Base-by-base conservation (phyloP, 2,888 invertebrate genomes). In the Liopterus haemorrhoidalis region DNA sequence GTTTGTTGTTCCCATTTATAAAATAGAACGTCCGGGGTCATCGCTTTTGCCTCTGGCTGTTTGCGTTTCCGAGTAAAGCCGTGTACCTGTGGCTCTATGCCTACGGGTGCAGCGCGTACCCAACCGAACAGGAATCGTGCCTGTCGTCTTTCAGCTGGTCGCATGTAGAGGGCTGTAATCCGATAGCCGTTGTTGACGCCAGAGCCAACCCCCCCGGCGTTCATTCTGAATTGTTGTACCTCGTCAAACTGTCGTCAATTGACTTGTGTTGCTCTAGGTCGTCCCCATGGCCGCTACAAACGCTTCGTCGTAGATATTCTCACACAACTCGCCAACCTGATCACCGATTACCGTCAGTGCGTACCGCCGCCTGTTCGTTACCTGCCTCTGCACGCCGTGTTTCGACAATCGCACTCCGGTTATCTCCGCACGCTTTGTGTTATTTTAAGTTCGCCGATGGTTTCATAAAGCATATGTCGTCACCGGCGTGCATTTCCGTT, bases 21-120 rank as follows among this genome's bases (percentile, higher is more conserved):
- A n/a, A n/a, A n/a, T n/a, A n/a, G n/a, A n/a, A n/a, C n/a, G n/a
- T n/a, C n/a, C n/a, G n/a, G n/a, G n/a, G n/a, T n/a, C n/a, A n/a
- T n/a, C n/a, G n/a, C n/a, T n/a, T n/a, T n/a, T n/a, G n/a, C n/a
- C n/a, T n/a, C n/a, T n/a, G n/a, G n/a, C n/a, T n/a, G n/a, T n/a
- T n/a, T n/a, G n/a, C n/a, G n/a, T n/a, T n/a, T n/a, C n/a, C n/a
- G n/a, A n/a, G n/a, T 22, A 37, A 44, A 22, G 28, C 32, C 31
- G 22, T 37, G 37, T 44, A 44, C 44, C 44, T 44, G 44, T 44
- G 44, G 44, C n/a, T n/a, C n/a, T n/a, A n/a, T n/a, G n/a, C n/a
- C n/a, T n/a, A n/a, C n/a, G n/a, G n/a, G n/a, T n/a, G n/a, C n/a
- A n/a, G n/a, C n/a, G n/a, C 44, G 37, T 44, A 37, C 36, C 15